A percentile compares a stretch with the other conserved stretches of the same genome.
These are phyloP conservation scores for Laterallus jamaicensis DNA, from an alignment of 2,113 vertebrate genomes.

Conservation along the genomic window DNA sequence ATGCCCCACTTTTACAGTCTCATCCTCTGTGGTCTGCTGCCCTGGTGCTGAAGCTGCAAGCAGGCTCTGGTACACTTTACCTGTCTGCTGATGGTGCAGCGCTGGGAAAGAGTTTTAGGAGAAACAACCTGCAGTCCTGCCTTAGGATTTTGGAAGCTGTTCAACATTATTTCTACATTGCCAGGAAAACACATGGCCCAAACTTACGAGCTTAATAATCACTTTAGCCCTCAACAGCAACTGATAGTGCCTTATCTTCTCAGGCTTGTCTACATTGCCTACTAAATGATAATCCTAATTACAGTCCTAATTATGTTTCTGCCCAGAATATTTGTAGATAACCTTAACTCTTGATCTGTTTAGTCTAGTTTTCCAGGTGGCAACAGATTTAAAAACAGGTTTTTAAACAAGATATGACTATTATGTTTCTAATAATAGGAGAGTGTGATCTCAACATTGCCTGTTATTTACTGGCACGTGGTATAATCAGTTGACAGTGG, in stretches of 20 bases:
- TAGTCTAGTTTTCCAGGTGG: slow-evolving; percentile 81
- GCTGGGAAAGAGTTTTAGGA: not conserved
- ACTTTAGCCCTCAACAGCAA: slow-evolving; percentile 56
- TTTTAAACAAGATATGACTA: slow-evolving; percentile 74
- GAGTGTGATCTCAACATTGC: slow-evolving; percentile 59
- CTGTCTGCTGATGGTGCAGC: not conserved
- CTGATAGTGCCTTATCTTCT: slow-evolving; percentile 68
- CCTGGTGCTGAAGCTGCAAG: not conserved
- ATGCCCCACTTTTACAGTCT: not conserved
- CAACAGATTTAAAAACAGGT: slow-evolving; percentile 76
- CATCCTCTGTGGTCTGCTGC: not conserved
- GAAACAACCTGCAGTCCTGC: slow-evolving; percentile 27
- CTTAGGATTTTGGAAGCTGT: slow-evolving; percentile 39
- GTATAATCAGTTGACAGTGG: slow-evolving; percentile 52
- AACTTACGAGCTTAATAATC: slow-evolving; percentile 48
- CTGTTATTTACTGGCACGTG: slow-evolving; percentile 55
- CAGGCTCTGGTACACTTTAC: not conserved
- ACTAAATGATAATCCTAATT: slow-evolving; percentile 71
- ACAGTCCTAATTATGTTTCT: slow-evolving; percentile 71
- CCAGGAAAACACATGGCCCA: slow-evolving; percentile 54
- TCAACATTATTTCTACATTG: slow-evolving; percentile 22
- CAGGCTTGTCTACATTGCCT: slow-evolving; percentile 36
- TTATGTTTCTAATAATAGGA: slow-evolving; percentile 73
- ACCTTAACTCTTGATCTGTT: slow-evolving; percentile 75
- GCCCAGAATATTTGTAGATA: slow-evolving; percentile 72